Evolutionary conservation across 2,797 vertebrate species (phyloP).

Genomic region (Apogon hyalosoma): DNA sequence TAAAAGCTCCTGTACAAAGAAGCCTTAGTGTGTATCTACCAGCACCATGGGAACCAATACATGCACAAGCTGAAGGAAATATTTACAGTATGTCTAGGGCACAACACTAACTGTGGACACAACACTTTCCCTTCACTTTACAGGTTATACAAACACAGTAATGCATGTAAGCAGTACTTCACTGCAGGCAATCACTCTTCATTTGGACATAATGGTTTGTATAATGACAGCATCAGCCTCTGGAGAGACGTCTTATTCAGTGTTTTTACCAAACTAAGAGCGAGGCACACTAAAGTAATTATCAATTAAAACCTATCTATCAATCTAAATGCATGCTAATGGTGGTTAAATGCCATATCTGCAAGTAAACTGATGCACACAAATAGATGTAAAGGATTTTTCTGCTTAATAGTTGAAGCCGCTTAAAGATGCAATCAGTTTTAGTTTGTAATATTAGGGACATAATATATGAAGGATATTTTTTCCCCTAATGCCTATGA

Average conservation of each 20-base stretch:
- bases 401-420: too few species aligned
- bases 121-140: slow-evolving; percentile 16
- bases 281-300: slow-evolving; percentile 44
- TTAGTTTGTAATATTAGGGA: too few species aligned
- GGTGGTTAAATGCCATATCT: slow-evolving; percentile 24
- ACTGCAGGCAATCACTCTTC: slow-evolving; percentile 56
- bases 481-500: too few species aligned
- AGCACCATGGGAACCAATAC: slow-evolving; percentile 24
- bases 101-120: slow-evolving; percentile 3
- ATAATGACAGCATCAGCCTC: slow-evolving; percentile 63
- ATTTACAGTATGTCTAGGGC: slow-evolving; percentile 21
- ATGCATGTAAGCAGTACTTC: slow-evolving; percentile 60
- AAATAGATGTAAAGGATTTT: background rate
- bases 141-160: slow-evolving; percentile 44
- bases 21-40: background rate
- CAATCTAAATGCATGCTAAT: slow-evolving; percentile 48
- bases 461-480: too few species aligned
- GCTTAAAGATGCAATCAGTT: too few species aligned
- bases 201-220: slow-evolving; percentile 65
- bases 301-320: slow-evolving; percentile 43
- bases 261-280: slow-evolving; percentile 26
- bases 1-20: slow-evolving; percentile 21
- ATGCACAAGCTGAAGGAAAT: slow-evolving; percentile 8
- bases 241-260: slow-evolving; percentile 47
- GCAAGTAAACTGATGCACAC: slow-evolving; percentile 7